These are phyloP conservation scores for Chanos chanos DNA, from an alignment of 2,797 vertebrate species.

Conservation along the genomic window DNA sequence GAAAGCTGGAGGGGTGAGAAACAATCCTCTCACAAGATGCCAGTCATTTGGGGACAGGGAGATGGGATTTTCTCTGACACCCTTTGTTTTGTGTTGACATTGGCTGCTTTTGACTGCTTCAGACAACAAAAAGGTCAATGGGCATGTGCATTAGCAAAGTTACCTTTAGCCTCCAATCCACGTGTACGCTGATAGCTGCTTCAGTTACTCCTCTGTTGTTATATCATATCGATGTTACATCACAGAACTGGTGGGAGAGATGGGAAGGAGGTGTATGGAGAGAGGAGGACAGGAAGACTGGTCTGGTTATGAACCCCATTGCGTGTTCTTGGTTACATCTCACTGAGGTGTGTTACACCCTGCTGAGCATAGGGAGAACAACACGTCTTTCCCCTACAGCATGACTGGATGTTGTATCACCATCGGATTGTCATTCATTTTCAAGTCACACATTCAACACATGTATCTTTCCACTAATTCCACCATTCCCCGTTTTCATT, in stretches of 20 bases:
- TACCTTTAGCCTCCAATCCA: not conserved
- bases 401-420: not conserved
- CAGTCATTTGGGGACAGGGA: not conserved
- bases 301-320: too few relatives aligned
- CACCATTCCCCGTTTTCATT: not conserved
- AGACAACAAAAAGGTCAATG: slow-evolving; percentile 6
- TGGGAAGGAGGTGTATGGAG: too few relatives aligned
- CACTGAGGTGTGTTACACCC: too few relatives aligned
- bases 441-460: not conserved
- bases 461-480: not conserved
- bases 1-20: not conserved
- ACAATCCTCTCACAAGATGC: too few relatives aligned
- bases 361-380: too few relatives aligned
- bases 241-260: too few relatives aligned
- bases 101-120: not conserved
- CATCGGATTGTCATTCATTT: not conserved
- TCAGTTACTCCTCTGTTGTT: not conserved
- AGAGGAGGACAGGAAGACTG: too few relatives aligned
- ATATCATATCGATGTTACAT: slow-evolving; percentile 7
- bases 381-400: too few relatives aligned
- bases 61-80: not conserved
- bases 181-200: slow-evolving; percentile 8
- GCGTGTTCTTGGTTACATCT: too few relatives aligned
- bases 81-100: not conserved
- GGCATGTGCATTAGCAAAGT: not conserved